phyloP scores from a whole-genome alignment of 2,113 vertebrate genomes.

The Lampris incognitus region DNA sequence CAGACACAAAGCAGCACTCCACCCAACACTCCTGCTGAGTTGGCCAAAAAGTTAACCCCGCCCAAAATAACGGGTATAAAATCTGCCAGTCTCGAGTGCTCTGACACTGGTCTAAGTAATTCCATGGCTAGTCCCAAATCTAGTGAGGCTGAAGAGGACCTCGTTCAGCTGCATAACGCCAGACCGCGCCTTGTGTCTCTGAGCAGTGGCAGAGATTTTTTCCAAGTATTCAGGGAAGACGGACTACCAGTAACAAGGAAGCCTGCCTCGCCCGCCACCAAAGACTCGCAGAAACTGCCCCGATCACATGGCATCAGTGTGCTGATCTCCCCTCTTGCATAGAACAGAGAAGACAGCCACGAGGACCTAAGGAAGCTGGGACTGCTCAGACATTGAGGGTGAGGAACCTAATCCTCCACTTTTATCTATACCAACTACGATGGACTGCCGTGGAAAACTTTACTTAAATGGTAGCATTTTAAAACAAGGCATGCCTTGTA shows the following conservation, averaged over 20 bases:
- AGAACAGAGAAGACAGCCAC: slow-evolving; percentile 79
- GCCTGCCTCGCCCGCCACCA: slow-evolving; percentile 43
- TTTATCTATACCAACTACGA: not conserved
- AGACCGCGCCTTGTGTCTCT: slow-evolving; percentile 83
- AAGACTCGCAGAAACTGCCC: slow-evolving; percentile 69
- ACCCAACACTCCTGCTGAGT: slow-evolving; percentile 8
- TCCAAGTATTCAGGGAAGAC: slow-evolving; percentile 32
- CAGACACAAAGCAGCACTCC: not conserved
- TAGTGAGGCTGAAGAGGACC: slow-evolving; percentile 35
- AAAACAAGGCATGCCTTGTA: too few species aligned
- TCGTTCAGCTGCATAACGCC: slow-evolving; percentile 67
- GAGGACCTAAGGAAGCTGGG: slow-evolving; percentile 91
- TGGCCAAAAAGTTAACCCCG: slow-evolving; percentile 32
- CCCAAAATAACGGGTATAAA: slow-evolving; percentile 73
- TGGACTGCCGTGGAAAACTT: not conserved
- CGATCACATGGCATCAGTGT: slow-evolving; percentile 88
- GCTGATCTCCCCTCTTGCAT: slow-evolving; percentile 85
- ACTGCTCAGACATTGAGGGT: slow-evolving; percentile 86
- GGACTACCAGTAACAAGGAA: slow-evolving; percentile 7
- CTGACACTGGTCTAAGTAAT: slow-evolving; percentile 75
- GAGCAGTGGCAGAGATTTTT: slow-evolving; percentile 83
- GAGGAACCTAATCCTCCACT: rapidly evolving
- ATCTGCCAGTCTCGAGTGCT: slow-evolving; percentile 87
- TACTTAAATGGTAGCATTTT: slow-evolving; percentile 2
- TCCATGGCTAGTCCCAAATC: not conserved